These are phyloP conservation scores for Lasiurus borealis DNA, from an alignment of 2,113 vertebrate species.

Conservation along the genomic window DNA sequence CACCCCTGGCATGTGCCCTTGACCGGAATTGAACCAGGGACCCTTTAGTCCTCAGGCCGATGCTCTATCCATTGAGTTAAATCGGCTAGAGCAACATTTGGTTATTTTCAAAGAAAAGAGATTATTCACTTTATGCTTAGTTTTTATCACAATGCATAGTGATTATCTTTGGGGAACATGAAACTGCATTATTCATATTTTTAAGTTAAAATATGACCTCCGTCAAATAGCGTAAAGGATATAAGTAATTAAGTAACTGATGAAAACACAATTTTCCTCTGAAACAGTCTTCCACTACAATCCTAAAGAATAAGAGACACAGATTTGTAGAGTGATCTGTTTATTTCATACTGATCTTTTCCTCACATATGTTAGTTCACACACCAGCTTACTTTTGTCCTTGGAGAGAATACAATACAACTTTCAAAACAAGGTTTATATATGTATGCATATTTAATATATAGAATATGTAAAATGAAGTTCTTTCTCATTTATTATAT, in stretches of 20 bases:
- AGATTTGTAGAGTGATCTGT: neutral
- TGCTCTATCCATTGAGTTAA: too few species aligned
- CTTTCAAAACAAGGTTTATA: conserved; percentile 25
- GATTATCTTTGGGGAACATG: neutral
- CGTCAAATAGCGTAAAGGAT: neutral
- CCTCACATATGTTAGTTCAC: neutral
- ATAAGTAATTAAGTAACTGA: neutral
- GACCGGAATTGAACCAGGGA: too few species aligned
- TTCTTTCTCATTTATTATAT: conserved; percentile 1
- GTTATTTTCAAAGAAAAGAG: neutral
- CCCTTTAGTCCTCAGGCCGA: too few species aligned
- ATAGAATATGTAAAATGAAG: neutral
- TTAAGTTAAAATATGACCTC: neutral
- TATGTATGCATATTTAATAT: neutral
- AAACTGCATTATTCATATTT: neutral
- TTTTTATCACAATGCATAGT: neutral
- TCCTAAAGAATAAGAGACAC: neutral
- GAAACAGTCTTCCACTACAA: neutral
- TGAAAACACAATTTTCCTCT: neutral
- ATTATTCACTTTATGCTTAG: neutral
- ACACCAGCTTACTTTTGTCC: neutral
- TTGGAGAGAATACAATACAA: neutral
- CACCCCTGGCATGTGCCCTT: too few species aligned
- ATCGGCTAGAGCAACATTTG: too few species aligned
- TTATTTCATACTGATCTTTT: neutral